Evolutionary conservation across 2,113 vertebrate genomes (phyloP), one percentile per base, ranked within the genome.

Genomic region (Tympanuchus pallidicinctus): DNA sequence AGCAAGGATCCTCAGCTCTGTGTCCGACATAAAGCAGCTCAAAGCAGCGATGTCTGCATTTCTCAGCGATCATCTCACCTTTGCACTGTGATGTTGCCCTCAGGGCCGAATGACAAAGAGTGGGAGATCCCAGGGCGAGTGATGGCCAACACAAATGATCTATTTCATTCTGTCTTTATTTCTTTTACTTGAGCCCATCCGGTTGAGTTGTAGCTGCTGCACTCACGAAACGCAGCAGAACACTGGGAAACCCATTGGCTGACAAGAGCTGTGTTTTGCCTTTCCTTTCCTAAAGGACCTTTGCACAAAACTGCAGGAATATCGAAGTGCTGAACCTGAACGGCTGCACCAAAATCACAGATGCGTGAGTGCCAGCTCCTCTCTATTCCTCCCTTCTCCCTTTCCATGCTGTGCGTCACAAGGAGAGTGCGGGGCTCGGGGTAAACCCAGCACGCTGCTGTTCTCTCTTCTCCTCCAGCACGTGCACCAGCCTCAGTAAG

Each of bases 301-400:
- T 99, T 97, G 98, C 99, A 54, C 99, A 99, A 96, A 99, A 99
- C 98, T 99, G 99, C 98, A 98, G 99, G 57, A 99, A 99, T 85
- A 99, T 99, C 21, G 99, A 99, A 97, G 98, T 99, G 30, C 96
- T 99, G 86, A 99, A 99, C 97, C 97, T 99, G 43, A 99, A 99
- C 13, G 99, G 99, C 77, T 99, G 99, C 86, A 99, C 99, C 96
- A 99, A 99, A 98, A 99, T 99, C 92, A 99, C 99, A 50, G 99
- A 99, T 54, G 98, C 98, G 99, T 99, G 90, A 97, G 98, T 98
- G 27, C 2, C 61, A 17, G 7, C 69, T 8, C 11, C 7, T 20
- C 76, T 19, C 40, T 6, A 3, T 32, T n/a, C 27, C 45, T n/a
- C 64, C 4, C 6, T 7, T 34, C 1, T 6, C 57, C 40, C 54